Evolutionary conservation across 2,113 vertebrate species (phyloP).

Genomic region (Etheostoma spectabile): DNA sequence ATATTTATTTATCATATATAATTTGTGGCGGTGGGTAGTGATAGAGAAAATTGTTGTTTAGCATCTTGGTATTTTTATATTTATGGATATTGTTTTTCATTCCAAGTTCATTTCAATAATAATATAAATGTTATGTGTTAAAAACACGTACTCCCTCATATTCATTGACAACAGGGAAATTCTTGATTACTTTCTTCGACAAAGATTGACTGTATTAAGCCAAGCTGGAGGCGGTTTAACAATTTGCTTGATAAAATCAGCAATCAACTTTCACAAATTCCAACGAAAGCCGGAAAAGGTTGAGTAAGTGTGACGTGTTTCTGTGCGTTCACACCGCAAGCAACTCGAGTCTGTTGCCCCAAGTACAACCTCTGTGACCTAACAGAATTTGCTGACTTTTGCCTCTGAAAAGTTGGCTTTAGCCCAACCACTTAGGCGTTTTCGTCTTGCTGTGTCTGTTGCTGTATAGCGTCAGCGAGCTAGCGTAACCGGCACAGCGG

Average conservation of each 20-base stretch:
- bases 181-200: background rate
- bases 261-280: slow-evolving; percentile 12
- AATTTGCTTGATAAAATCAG: slow-evolving; percentile 50
- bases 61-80: slow-evolving; percentile 55
- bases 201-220: slow-evolving; percentile 14
- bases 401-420: background rate
- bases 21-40: slow-evolving; percentile 81
- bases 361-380: background rate
- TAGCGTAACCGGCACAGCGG: slow-evolving; percentile 9
- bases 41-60: slow-evolving; percentile 79
- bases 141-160: slow-evolving; percentile 16
- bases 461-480: background rate
- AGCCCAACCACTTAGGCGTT: rapidly evolving
- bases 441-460: background rate
- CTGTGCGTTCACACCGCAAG: slow-evolving; percentile 31
- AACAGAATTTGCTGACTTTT: background rate
- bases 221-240: slow-evolving; percentile 27
- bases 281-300: slow-evolving; percentile 12
- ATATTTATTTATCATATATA: slow-evolving; percentile 62
- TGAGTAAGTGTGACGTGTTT: slow-evolving; percentile 23
- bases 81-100: slow-evolving; percentile 68
- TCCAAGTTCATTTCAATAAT: slow-evolving; percentile 41
- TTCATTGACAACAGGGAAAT: slow-evolving; percentile 11
- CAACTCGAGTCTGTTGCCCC: background rate
- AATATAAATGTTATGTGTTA: slow-evolving; percentile 29